These are phyloP conservation scores for Nothocercus nigrocapillus DNA, from an alignment of 2,113 vertebrate genomes.

Conservation along the genomic window DNA sequence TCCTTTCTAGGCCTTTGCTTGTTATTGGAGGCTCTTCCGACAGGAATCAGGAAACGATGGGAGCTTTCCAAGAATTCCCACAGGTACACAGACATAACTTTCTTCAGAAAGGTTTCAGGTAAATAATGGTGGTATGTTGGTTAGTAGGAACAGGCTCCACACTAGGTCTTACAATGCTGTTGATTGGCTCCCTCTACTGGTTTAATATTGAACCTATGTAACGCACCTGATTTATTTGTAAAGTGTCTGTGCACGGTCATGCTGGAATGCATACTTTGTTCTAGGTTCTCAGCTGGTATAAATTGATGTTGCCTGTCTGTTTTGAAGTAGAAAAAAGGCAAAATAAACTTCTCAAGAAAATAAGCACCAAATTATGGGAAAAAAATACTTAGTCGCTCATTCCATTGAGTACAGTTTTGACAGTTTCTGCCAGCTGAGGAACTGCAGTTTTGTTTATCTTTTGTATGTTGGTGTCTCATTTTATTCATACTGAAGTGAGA, in stretches of 20 bases:
- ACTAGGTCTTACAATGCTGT: background rate
- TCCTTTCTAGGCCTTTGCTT: conserved; percentile 88
- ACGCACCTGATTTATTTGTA: background rate
- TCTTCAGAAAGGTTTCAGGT: background rate
- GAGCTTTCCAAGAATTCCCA: conserved; percentile 97
- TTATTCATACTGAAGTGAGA: background rate
- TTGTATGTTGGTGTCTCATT: background rate
- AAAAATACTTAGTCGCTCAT: fast-evolving
- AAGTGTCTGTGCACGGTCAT: background rate
- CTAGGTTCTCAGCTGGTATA: background rate
- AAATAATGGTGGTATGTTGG: background rate
- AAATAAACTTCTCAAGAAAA: background rate
- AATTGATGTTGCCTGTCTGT: background rate
- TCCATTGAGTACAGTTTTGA: background rate
- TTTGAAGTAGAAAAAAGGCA: background rate
- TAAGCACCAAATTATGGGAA: background rate
- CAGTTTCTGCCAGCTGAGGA: background rate
- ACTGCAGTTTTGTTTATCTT: background rate
- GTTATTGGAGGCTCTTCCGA: conserved; percentile 95
- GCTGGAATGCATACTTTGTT: background rate
- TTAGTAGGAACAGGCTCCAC: background rate
- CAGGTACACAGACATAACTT: conserved; percentile 79
- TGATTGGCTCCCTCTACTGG: conserved; percentile 42
- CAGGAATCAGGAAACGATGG: conserved; percentile 91
- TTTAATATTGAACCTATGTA: background rate